Conservation (phyloP, 2,888 invertebrate genomes). For the Ganaspis brasiliensis region DNA sequence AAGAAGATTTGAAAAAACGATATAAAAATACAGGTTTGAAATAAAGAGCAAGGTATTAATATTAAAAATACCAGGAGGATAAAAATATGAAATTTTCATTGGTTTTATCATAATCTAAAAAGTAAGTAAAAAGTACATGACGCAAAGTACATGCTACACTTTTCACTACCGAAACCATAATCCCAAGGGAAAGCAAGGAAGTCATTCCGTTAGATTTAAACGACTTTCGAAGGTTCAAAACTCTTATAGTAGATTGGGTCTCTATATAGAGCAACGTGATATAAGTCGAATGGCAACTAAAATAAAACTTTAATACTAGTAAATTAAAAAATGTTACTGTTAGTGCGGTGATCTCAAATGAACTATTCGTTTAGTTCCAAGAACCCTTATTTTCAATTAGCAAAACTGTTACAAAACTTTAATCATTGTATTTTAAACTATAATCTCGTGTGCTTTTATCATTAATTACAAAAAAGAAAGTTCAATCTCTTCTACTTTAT, state of each 20-base stretch:
- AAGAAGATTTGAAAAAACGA: not conserved
- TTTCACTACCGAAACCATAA: slow-evolving; percentile 30
- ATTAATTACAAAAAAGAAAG: not conserved
- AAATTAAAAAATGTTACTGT: slow-evolving; percentile 19
- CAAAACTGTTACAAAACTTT: not conserved
- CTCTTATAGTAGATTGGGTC: slow-evolving; percentile 32
- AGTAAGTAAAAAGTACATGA: slow-evolving; percentile 16
- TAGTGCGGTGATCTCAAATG: not conserved
- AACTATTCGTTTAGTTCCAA: not conserved
- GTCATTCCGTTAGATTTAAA: slow-evolving; percentile 32
- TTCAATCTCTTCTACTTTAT: not conserved
- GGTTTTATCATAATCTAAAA: not conserved
- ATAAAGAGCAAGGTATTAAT: not conserved
- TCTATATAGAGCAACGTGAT: slow-evolving; percentile 16
- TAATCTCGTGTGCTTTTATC: not conserved
- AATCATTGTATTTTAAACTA: not conserved
- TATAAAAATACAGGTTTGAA: not conserved
- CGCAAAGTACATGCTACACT: not conserved
- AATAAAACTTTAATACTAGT: slow-evolving; percentile 1
- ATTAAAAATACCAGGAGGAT: not conserved
- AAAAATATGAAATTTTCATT: slow-evolving; percentile 9
- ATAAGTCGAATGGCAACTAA: not conserved
- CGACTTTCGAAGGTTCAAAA: slow-evolving; percentile 30
- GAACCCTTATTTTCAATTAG: not conserved
- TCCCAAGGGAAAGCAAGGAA: slow-evolving; percentile 21